Evolutionary conservation across 2,113 vertebrate genomes (phyloP).

Genomic region (Rattus rattus): DNA sequence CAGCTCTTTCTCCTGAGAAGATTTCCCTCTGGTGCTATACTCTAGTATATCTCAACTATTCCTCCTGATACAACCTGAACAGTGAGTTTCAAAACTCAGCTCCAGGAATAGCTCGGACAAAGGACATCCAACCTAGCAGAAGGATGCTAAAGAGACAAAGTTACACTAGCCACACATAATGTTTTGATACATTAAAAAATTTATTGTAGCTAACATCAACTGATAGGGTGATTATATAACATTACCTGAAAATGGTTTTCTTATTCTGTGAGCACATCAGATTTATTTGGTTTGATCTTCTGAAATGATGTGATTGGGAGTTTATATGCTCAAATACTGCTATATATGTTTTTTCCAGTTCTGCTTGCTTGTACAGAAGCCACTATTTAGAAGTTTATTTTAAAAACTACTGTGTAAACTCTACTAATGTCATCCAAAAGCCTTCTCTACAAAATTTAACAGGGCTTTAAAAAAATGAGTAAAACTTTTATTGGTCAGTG

Average conservation of each 20-base stretch:
- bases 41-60: background rate
- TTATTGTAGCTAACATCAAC: background rate
- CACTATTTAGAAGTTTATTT: background rate
- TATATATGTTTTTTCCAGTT: background rate
- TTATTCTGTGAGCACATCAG: background rate
- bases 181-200: background rate
- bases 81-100: background rate
- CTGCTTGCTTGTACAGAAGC: background rate
- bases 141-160: background rate
- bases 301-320: background rate
- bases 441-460: background rate
- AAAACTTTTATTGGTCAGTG: background rate
- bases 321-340: background rate
- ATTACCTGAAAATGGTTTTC: background rate
- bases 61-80: background rate
- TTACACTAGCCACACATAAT: background rate
- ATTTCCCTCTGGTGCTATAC: background rate
- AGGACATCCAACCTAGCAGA: background rate
- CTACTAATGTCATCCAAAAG: background rate
- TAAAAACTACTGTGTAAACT: background rate
- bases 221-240: background rate
- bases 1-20: too few relatives aligned
- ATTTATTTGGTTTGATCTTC: slow-evolving; percentile 31
- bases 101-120: background rate
- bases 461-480: slow-evolving; percentile 19